These are phyloP conservation scores for Macrophya annulata DNA, from an alignment of 2,888 invertebrate genomes.

Conservation along the genomic window DNA sequence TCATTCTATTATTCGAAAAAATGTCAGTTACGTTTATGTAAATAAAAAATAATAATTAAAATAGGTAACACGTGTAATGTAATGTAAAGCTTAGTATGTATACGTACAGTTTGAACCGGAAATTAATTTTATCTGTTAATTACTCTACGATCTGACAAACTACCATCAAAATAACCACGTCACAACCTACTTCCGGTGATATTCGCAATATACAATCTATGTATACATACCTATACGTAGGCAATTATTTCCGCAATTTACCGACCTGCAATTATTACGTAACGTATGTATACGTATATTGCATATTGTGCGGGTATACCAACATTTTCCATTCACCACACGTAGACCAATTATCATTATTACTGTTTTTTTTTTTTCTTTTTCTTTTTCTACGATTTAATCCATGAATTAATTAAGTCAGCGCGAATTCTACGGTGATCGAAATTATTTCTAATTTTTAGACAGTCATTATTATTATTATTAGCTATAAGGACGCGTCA, in stretches of 20 bases:
- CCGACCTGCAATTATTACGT: constrained; percentile 1
- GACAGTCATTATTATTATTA: background rate
- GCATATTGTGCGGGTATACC: background rate
- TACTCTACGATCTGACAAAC: background rate
- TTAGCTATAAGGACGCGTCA: too few species aligned
- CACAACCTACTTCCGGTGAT: constrained; percentile 3
- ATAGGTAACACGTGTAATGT: background rate
- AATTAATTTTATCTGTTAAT: background rate
- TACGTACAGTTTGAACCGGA: background rate
- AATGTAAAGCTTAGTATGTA: background rate
- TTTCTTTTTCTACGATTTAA: background rate
- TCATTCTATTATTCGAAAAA: background rate
- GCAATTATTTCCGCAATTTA: background rate
- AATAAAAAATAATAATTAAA: background rate
- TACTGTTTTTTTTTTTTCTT: too few species aligned
- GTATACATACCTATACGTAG: background rate
- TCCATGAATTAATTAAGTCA: background rate
- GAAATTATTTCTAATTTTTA: background rate
- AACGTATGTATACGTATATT: background rate
- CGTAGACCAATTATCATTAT: background rate
- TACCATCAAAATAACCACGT: constrained; percentile 9
- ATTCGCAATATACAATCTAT: background rate
- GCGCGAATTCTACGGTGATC: background rate
- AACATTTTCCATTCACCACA: background rate
- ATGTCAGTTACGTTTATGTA: too few species aligned